A percentile compares a stretch with the other conserved stretches of the same genome.
Conservation (phyloP, 2,113 vertebrate species). For the Dendropsophus ebraccatus region DNA sequence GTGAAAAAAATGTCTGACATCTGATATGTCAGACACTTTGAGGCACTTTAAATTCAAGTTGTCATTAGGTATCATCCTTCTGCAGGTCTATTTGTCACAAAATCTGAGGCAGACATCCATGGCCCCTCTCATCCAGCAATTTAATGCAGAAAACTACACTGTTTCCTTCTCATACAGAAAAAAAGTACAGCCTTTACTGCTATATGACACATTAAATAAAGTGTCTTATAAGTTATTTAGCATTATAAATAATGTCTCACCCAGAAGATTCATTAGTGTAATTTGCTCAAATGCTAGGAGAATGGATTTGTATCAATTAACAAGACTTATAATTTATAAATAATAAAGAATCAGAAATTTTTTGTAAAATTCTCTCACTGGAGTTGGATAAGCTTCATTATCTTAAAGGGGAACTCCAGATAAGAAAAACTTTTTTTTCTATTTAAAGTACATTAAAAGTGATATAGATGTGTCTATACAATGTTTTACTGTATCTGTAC, state of each 20-base stretch:
- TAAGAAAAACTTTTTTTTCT: too few species aligned
- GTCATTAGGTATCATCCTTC: background rate
- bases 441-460: too few species aligned
- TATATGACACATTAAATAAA: background rate
- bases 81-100: background rate
- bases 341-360: background rate
- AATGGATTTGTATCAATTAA: background rate
- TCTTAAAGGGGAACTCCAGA: background rate
- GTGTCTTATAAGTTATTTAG: background rate
- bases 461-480: too few species aligned
- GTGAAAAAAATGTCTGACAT: slow-evolving; percentile 36
- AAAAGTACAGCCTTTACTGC: background rate
- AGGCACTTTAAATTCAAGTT: background rate
- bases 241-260: background rate
- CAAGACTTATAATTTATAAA: background rate
- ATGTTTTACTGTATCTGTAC: too few species aligned
- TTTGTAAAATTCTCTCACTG: background rate
- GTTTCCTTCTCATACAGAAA: background rate
- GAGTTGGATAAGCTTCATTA: background rate
- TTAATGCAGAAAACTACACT: background rate
- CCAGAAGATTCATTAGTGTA: background rate
- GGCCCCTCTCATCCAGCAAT: background rate
- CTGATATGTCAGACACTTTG: slow-evolving; percentile 3
- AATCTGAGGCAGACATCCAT: background rate
- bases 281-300: background rate